phyloP scores from a whole-genome alignment of 2,797 vertebrate species.

The Heteromormyrus szaboi region DNA sequence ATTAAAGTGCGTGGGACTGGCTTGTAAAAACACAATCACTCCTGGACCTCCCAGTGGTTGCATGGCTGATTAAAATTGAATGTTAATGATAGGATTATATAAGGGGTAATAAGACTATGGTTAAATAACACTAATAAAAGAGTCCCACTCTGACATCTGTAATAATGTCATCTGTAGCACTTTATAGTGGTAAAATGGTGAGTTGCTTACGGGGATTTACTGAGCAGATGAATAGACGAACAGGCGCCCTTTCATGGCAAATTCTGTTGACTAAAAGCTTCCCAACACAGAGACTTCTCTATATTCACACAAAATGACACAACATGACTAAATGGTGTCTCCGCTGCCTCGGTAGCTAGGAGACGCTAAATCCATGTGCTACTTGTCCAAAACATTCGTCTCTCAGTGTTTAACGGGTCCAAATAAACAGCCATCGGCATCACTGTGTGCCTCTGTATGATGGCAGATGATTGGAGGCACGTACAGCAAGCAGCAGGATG shows the following conservation, averaged over 20 bases:
- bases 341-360: neutral
- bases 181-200: conserved; percentile 56
- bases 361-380: neutral
- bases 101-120: conserved; percentile 45
- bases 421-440: neutral
- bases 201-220: conserved; percentile 35
- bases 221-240: conserved; percentile 25
- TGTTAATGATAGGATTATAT: conserved; percentile 58
- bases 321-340: neutral
- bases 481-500: neutral
- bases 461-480: neutral
- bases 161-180: conserved; percentile 58
- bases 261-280: conserved; percentile 21
- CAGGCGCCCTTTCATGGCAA: conserved; percentile 28
- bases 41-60: conserved; percentile 33
- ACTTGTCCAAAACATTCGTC: neutral
- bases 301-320: neutral
- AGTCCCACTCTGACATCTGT: conserved; percentile 47
- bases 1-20: conserved; percentile 37
- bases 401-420: neutral
- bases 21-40: conserved; percentile 31
- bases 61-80: conserved; percentile 57
- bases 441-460: neutral
- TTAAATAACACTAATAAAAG: conserved; percentile 60
- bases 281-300: neutral